A percentile compares a stretch with the other conserved stretches of the same genome.
These are phyloP conservation scores for Hemithea aestivaria DNA, from an alignment of 2,888 invertebrate species.

Conservation along the genomic window DNA sequence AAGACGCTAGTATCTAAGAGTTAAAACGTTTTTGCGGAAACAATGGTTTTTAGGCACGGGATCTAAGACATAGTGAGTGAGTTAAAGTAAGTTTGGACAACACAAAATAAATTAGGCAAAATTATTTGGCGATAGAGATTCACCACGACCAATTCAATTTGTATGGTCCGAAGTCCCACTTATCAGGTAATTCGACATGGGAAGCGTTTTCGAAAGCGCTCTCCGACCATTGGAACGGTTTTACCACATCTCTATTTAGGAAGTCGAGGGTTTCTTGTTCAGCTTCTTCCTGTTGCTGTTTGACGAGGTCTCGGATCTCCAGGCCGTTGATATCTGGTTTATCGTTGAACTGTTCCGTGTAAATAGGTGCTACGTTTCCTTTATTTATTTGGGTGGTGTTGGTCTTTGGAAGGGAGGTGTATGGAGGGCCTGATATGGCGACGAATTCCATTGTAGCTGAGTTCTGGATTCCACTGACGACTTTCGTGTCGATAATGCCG, in stretches of 20 bases:
- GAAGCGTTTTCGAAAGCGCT: conserved; percentile 80
- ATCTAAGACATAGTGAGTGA: too few relatives aligned
- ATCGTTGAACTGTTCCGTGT: conserved; percentile 65
- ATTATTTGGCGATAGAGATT: conserved; percentile 37
- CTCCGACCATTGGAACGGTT: conserved; percentile 87
- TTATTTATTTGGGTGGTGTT: conserved; percentile 53
- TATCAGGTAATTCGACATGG: conserved; percentile 86
- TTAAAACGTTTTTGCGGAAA: too few relatives aligned
- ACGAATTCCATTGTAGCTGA: conserved; percentile 44
- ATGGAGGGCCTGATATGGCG: conserved; percentile 64
- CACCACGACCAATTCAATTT: conserved; percentile 80
- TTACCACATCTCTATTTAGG: conserved; percentile 53
- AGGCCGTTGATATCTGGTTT: conserved; percentile 55
- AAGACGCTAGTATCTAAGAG: too few relatives aligned
- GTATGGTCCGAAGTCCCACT: conserved; percentile 83
- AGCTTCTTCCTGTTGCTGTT: conserved; percentile 58
- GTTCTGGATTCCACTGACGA: conserved; percentile 49
- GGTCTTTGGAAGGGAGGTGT: conserved; percentile 40
- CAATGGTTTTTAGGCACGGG: too few relatives aligned
- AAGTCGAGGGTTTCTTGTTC: conserved; percentile 53
- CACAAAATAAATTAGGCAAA: conserved; percentile 9
- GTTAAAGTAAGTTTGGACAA: conserved; percentile 5
- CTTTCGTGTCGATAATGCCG: conserved; percentile 79
- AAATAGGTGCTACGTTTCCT: conserved; percentile 62
- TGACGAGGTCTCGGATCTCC: conserved; percentile 60